phyloP scores from a whole-genome alignment of 2,113 vertebrate species.

The Corvus moneduloides region DNA sequence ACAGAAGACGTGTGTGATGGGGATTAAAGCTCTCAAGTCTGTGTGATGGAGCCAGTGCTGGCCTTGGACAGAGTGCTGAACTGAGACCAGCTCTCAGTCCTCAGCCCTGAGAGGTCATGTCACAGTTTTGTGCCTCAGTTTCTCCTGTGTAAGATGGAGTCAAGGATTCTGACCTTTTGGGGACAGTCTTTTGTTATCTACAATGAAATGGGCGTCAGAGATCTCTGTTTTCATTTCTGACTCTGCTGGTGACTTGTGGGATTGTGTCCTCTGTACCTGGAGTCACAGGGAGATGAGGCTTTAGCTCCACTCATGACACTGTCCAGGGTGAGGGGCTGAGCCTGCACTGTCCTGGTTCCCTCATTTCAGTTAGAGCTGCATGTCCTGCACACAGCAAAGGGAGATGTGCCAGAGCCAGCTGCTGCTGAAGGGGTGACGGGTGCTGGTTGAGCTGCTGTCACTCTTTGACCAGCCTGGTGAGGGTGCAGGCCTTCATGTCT shows the following conservation, averaged over 20 bases:
- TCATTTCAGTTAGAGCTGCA: fast-evolving
- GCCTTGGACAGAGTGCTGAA: not conserved
- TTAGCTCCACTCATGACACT: not conserved
- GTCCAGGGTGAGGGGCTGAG: not conserved
- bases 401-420: not conserved
- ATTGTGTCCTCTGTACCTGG: not conserved
- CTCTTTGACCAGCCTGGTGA: not conserved
- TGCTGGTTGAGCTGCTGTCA: not conserved
- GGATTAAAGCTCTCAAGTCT: not conserved
- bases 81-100: not conserved
- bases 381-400: not conserved
- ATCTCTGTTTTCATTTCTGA: not conserved
- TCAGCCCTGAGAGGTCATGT: not conserved
- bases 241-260: not conserved
- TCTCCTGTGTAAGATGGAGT: not conserved
- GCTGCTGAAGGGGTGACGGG: not conserved
- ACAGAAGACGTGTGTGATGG: not conserved
- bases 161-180: not conserved
- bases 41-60: not conserved
- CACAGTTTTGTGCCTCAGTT: not conserved
- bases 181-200: not conserved
- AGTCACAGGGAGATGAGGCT: not conserved
- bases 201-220: not conserved
- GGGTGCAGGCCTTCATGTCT: not conserved
- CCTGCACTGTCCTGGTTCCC: too few relatives aligned